phyloP scores from a whole-genome alignment of 2,113 vertebrate genomes.

The Neoarius graeffei region DNA sequence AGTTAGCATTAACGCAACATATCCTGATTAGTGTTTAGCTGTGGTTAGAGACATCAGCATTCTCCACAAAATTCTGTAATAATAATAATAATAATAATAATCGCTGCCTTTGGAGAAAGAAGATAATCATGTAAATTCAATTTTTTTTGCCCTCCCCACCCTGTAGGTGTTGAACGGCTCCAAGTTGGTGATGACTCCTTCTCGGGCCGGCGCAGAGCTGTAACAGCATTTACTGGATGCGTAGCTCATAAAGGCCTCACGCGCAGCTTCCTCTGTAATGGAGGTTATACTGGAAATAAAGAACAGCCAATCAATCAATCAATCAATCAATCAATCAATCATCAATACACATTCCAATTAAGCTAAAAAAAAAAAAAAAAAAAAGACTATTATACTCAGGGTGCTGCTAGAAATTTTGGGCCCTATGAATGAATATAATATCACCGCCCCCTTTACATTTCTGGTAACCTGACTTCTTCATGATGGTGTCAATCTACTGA shows the following conservation, averaged over 20 bases:
- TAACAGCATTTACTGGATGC: constrained; percentile 63
- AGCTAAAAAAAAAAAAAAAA: too few relatives aligned
- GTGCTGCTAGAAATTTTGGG: too few relatives aligned
- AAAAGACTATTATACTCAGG: too few relatives aligned
- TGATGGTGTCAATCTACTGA: too few relatives aligned
- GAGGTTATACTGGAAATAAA: constrained; percentile 60
- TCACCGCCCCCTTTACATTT: too few relatives aligned
- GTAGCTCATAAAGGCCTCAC: constrained; percentile 50
- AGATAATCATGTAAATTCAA: background rate
- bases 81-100: too few relatives aligned
- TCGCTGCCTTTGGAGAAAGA: background rate
- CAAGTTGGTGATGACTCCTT: constrained; percentile 68
- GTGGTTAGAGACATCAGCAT: background rate
- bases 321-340: too few relatives aligned
- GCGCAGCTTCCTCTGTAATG: constrained; percentile 62
- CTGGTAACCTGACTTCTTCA: too few relatives aligned
- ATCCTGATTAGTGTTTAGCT: background rate
- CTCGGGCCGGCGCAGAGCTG: constrained; percentile 44
- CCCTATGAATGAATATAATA: too few relatives aligned
- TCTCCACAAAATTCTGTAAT: background rate
- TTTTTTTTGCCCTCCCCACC: constrained; percentile 49
- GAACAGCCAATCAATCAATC: background rate
- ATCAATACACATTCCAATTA: too few relatives aligned
- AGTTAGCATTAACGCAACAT: background rate
- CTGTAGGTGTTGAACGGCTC: constrained; percentile 68